A percentile compares a stretch with the other conserved stretches of the same genome.
These are phyloP conservation scores for Stenichneumon culpator DNA, from an alignment of 2,888 invertebrate species.

Conservation along the genomic window DNA sequence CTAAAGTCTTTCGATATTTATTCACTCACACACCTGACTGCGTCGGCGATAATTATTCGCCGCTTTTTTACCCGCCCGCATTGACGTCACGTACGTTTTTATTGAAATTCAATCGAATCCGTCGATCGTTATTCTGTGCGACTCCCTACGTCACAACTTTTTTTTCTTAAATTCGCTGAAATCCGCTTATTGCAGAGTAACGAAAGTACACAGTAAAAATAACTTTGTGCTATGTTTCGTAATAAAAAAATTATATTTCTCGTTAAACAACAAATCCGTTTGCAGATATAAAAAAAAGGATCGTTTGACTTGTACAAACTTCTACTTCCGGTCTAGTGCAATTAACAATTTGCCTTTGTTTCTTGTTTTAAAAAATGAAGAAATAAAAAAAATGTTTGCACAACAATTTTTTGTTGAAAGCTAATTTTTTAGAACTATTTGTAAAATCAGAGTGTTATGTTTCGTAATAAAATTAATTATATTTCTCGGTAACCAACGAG, in stretches of 20 bases:
- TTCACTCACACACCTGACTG: constrained; percentile 32
- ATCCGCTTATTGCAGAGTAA: not conserved
- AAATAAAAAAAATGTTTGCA: no score
- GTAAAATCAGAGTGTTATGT: no score
- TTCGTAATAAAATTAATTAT: no score
- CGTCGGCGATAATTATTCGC: constrained; percentile 49
- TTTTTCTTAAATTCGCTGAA: constrained; percentile 3
- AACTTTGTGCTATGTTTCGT: not conserved
- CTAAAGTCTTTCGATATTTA: constrained; percentile 40
- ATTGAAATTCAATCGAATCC: constrained; percentile 33
- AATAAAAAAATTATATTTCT: not conserved
- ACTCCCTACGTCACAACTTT: constrained; percentile 25
- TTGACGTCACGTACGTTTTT: constrained; percentile 54
- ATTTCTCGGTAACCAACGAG: no score
- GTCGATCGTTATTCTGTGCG: constrained; percentile 20
- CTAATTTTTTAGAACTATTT: no score
- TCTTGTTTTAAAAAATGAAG: no score
- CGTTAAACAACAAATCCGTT: no score
- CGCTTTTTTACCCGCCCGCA: constrained; percentile 33
- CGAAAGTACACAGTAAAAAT: not conserved
- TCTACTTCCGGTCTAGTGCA: no score
- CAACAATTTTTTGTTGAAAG: no score
- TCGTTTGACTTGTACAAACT: no score
- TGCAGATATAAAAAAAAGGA: no score
- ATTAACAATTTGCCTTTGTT: no score